phyloP scores from a whole-genome alignment of 35 echinoderm and acorn worm species.

The Heliocidaris tuberculata region DNA sequence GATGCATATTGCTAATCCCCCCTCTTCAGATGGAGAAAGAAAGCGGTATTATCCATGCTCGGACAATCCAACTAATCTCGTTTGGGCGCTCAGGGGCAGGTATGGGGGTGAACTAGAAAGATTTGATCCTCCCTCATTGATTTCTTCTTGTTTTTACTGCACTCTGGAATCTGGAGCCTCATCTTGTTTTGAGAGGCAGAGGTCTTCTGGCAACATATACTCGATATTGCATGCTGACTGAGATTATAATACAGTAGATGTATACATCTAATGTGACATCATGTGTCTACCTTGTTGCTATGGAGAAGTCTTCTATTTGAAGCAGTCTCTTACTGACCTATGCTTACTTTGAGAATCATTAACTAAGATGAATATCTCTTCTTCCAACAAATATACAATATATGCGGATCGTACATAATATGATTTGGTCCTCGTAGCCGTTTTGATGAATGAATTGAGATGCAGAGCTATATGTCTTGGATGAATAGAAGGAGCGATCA shows the following conservation, averaged over 20 bases:
- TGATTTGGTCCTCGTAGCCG: background rate
- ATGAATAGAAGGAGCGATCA: background rate
- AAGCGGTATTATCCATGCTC: background rate
- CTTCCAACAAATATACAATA: background rate
- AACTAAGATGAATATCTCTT: background rate
- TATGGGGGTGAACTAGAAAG: background rate
- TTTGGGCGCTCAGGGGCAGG: background rate
- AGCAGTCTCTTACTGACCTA: background rate
- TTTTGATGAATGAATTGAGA: background rate
- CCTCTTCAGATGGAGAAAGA: background rate
- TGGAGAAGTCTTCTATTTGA: background rate
- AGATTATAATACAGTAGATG: background rate
- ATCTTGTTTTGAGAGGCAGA: background rate
- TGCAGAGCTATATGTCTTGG: background rate
- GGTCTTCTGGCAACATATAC: background rate
- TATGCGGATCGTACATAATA: background rate
- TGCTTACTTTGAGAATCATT: no score
- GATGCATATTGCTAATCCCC: background rate
- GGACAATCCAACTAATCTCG: background rate
- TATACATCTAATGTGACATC: background rate
- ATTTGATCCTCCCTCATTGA: slow-evolving; percentile 5
- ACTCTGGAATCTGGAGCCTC: background rate
- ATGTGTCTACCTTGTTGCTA: background rate
- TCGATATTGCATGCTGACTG: background rate
- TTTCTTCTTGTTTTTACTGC: background rate